These are phyloP conservation scores for Clavelina lepadiformis DNA, from an alignment of 23 tunicate genomes.

Conservation along the genomic window DNA sequence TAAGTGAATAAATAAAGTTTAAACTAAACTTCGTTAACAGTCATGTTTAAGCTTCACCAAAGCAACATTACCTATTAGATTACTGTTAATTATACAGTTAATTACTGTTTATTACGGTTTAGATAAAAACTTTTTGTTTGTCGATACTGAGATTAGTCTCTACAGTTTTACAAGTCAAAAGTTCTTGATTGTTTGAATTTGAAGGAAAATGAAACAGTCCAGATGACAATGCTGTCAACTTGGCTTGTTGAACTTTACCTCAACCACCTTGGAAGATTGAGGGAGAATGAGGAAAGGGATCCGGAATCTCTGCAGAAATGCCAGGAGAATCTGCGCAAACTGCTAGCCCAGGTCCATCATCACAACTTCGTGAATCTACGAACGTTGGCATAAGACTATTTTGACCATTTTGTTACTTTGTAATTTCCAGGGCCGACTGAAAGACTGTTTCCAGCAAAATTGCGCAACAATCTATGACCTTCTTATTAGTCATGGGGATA, in stretches of 20 bases:
- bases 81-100: too few species aligned
- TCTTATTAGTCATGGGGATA: conserved; percentile 63
- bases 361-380: background rate
- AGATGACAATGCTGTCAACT: conserved; percentile 67
- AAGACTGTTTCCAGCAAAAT: conserved; percentile 51
- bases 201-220: conserved; percentile 69
- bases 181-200: too few species aligned
- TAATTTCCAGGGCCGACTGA: conserved; percentile 32
- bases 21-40: too few species aligned
- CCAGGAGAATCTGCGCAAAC: conserved; percentile 40
- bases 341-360: conserved; percentile 44
- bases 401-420: background rate
- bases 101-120: too few species aligned
- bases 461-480: conserved; percentile 52
- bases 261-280: conserved; percentile 60
- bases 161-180: too few species aligned
- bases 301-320: conserved; percentile 8
- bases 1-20: background rate
- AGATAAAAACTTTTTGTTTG: too few species aligned
- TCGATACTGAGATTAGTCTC: too few species aligned
- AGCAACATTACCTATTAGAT: too few species aligned
- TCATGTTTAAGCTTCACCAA: too few species aligned
- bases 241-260: conserved; percentile 75
- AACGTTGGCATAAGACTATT: background rate
- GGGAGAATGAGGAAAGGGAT: conserved; percentile 16